Conservation (phyloP, 2,113 vertebrate genomes). For the Notarius quadriscutis region DNA sequence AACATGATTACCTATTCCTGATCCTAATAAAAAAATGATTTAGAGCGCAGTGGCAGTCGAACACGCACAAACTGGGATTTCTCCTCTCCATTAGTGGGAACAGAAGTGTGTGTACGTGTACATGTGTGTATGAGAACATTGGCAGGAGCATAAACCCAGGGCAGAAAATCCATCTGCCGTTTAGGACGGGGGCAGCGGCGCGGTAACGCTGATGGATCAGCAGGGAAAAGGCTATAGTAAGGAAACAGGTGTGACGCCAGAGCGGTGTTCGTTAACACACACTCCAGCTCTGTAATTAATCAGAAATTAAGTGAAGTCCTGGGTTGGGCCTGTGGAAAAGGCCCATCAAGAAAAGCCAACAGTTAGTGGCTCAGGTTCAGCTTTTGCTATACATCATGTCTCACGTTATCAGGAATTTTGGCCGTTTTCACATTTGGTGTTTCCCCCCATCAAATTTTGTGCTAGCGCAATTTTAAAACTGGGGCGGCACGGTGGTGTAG, state of each 20-base stretch:
- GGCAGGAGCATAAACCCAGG: constrained; percentile 40
- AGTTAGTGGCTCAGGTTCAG: background rate
- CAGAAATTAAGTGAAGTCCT: background rate
- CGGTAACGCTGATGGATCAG: constrained; percentile 40
- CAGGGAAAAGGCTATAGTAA: constrained; percentile 27
- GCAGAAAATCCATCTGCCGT: constrained; percentile 46
- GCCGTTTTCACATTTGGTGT: too few relatives aligned
- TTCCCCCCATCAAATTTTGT: too few relatives aligned
- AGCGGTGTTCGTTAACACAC: background rate
- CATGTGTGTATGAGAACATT: constrained; percentile 7
- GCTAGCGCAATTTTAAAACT: too few relatives aligned
- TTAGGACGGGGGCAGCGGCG: constrained; percentile 30
- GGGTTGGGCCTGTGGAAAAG: background rate
- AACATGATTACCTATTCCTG: constrained; percentile 56
- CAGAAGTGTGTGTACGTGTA: background rate
- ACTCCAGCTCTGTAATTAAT: background rate
- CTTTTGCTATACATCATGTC: too few relatives aligned
- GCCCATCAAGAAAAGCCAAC: background rate
- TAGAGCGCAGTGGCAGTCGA: constrained; percentile 32
- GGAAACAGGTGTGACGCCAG: constrained; percentile 35
- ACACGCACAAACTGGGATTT: constrained; percentile 39
- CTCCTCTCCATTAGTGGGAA: constrained; percentile 34
- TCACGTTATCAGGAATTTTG: too few relatives aligned
- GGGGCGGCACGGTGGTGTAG: too few relatives aligned
- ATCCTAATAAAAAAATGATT: constrained; percentile 50